Evolutionary conservation across 2,797 vertebrate genomes (phyloP).

Genomic region (Garrulus glandarius): DNA sequence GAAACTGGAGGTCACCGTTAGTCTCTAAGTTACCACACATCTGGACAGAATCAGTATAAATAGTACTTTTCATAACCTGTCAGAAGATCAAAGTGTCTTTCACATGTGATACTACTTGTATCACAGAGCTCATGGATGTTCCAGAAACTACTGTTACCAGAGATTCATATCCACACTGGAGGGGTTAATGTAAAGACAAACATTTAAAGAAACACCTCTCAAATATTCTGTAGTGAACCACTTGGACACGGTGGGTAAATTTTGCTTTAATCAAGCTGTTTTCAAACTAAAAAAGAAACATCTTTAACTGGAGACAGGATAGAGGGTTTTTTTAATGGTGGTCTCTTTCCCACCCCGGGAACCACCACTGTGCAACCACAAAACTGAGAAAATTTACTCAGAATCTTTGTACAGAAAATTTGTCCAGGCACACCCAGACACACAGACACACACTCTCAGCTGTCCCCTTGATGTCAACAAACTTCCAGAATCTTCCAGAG

Average conservation of each 20-base stretch:
- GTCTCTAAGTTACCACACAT: neutral
- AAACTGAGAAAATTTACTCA: neutral
- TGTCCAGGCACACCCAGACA: fast-evolving
- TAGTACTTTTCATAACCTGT: neutral
- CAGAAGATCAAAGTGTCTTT: neutral
- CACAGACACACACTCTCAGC: neutral
- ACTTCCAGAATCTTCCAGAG: neutral
- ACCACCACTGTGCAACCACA: fast-evolving
- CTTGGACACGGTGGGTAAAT: fast-evolving
- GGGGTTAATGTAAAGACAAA: neutral
- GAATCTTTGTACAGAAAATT: neutral
- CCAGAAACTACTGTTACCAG: neutral
- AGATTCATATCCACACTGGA: neutral
- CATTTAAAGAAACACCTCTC: neutral
- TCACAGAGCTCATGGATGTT: neutral
- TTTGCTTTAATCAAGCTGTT: neutral
- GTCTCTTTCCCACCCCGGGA: neutral
- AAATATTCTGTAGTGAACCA: neutral
- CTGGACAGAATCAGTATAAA: neutral
- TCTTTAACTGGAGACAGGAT: neutral
- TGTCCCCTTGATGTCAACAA: no score
- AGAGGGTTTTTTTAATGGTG: fast-evolving
- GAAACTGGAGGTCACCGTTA: neutral
- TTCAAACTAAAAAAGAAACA: neutral
- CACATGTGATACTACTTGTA: neutral